A percentile compares a stretch with the other conserved stretches of the same genome.
Evolutionary conservation across 2,113 vertebrate species (phyloP).

Genomic region (Platichthys stellatus): DNA sequence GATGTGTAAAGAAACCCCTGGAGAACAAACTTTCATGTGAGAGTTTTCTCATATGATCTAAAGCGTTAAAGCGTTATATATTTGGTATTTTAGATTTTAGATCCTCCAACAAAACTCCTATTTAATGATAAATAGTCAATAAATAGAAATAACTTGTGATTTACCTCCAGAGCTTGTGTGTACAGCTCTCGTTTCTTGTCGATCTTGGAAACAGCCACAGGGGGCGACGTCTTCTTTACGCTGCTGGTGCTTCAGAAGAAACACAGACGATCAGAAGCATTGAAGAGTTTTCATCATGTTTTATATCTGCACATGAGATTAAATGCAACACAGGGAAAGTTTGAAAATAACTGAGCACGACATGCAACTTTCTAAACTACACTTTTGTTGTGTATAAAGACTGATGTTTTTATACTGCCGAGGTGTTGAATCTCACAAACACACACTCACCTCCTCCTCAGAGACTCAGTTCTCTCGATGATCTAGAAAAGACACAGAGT

Average conservation of each 20-base stretch:
- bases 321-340: too few relatives aligned
- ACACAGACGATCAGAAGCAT: background rate
- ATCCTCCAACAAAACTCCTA: background rate
- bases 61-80: background rate
- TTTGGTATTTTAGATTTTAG: too few relatives aligned
- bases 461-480: constrained; percentile 85
- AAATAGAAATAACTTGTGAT: background rate
- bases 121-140: background rate
- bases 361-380: too few relatives aligned
- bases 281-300: too few relatives aligned
- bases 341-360: too few relatives aligned
- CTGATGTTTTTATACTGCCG: too few relatives aligned
- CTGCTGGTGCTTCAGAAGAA: constrained; percentile 78
- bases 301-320: too few relatives aligned
- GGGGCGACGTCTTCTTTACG: constrained; percentile 84
- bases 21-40: background rate
- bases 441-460: constrained; percentile 87
- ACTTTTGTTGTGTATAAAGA: too few relatives aligned
- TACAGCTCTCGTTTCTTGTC: constrained; percentile 91
- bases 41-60: background rate
- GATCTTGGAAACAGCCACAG: constrained; percentile 86
- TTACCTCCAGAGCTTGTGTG: constrained; percentile 91
- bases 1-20: too few relatives aligned
- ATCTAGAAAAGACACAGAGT: constrained; percentile 67
- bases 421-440: background rate